Evolutionary conservation across 1,140 invertebrate species (phyloP).

Genomic region (Apis laboriosa): DNA sequence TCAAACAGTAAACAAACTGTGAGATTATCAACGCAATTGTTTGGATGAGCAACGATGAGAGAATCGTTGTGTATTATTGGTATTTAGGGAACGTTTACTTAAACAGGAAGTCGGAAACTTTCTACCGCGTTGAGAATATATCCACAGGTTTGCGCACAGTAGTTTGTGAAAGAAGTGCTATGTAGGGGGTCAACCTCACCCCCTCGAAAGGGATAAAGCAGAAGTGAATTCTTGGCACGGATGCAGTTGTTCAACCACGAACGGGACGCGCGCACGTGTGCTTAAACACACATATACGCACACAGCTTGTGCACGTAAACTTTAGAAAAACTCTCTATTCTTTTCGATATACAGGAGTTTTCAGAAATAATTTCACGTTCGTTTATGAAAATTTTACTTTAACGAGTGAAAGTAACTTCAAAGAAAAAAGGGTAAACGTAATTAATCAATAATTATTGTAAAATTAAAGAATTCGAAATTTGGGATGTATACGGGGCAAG

Average conservation of each 20-base stretch:
- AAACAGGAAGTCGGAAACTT: neutral
- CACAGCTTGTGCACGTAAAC: constrained; percentile 11
- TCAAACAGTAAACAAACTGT: too few relatives aligned
- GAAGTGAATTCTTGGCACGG: constrained; percentile 71
- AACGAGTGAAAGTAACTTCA: too few relatives aligned
- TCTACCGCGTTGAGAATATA: neutral
- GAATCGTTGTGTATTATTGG: too few relatives aligned
- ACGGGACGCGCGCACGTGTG: constrained; percentile 49
- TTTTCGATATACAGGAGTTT: neutral
- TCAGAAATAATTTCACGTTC: neutral
- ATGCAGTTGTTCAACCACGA: constrained; percentile 60
- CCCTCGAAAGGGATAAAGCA: constrained; percentile 31
- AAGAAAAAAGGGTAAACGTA: too few relatives aligned
- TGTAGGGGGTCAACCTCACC: constrained; percentile 15
- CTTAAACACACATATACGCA: neutral
- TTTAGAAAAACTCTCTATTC: constrained; percentile 3
- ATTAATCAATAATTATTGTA: too few relatives aligned
- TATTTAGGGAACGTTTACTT: neutral
- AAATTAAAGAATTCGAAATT: neutral
- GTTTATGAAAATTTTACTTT: neutral
- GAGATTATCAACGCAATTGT: neutral
- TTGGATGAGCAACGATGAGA: too few relatives aligned
- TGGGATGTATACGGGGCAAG: neutral
- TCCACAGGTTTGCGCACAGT: constrained; percentile 13
- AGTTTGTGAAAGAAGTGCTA: constrained; percentile 27